Evolutionary conservation across 2,113 vertebrate species (phyloP), one percentile per base, ranked within the genome.

Genomic region (Ptilorrhoa leucosticta): DNA sequence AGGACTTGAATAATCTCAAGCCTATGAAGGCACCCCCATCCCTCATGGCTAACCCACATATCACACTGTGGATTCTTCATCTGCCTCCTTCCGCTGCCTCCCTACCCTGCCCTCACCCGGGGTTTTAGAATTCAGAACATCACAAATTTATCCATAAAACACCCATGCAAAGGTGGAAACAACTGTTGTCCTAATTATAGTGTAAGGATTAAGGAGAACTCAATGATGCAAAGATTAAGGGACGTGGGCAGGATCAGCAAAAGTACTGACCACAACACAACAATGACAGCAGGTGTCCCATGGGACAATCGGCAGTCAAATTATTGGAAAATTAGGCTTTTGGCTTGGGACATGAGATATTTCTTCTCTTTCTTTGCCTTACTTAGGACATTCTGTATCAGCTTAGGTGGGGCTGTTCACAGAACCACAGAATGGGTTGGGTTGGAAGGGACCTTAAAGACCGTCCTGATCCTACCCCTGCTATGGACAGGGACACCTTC

Each of bases 251-350:
- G 17, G 17, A 24, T 40, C 60, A 65, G 37, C 54, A 56, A 13
- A 76, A 80, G 8, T 13, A 7, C 8, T 9, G 28, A 60, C 15
- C n/a, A 22, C 8, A 65, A 22, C 44, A 23, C 3, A 90, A 6
- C 33, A 18, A 14, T 2, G 17, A 11, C 15, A 68, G 6, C 18
- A 70, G 45, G 6, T 9, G 10, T 1, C 7, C 15, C 33, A 33
- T 0, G 5, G 13, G 19, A 19, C 28, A 60, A 37, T 15, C 1
- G 14, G 2, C 33, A 40, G 35, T 53, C 0, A 1, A 45, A 40
- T 28, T 9, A 4, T 4, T 44, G n/a, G 21, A 48, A 75, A 90
- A 70, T 8, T 2, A 63, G 53, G 19, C 0, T 3, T 75, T 63
- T 63, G 39, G 4, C 7, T 13, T 50, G 48, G 44, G 39, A 37